Conservation (phyloP, 2,113 vertebrate species). For the Saccopteryx bilineata region DNA sequence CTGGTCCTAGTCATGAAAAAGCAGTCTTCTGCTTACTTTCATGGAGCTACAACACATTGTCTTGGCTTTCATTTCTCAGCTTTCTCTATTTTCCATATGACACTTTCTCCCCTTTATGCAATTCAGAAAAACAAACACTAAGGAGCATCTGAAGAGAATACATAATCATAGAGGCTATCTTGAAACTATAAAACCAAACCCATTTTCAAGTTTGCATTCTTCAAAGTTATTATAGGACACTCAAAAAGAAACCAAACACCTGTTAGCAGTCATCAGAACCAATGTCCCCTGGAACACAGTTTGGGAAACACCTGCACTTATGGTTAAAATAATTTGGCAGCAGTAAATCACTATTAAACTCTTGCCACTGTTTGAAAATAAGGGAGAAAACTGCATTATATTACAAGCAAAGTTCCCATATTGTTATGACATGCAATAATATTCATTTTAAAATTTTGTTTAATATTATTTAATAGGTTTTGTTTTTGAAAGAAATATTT, state of each 20-base stretch:
- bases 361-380: neutral
- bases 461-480: neutral
- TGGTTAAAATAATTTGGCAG: slow-evolving; percentile 33
- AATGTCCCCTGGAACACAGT: neutral
- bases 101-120: neutral
- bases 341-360: neutral
- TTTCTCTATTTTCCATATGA: neutral
- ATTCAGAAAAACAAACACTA: neutral
- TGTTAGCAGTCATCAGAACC: neutral
- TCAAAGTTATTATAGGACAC: neutral
- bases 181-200: neutral
- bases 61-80: neutral
- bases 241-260: neutral
- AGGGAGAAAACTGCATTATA: neutral
- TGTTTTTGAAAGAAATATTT: slow-evolving; percentile 57
- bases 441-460: slow-evolving; percentile 23
- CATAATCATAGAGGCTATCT: neutral
- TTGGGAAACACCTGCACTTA: neutral
- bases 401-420: slow-evolving; percentile 5
- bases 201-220: neutral
- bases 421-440: neutral
- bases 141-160: neutral
- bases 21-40: neutral
- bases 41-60: neutral
- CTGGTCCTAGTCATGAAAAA: neutral